Percentiles rank a stretch among this genome's conserved stretches.
phyloP scores from a whole-genome alignment of 2,888 invertebrate species.

The Coelopa pilipes region DNA sequence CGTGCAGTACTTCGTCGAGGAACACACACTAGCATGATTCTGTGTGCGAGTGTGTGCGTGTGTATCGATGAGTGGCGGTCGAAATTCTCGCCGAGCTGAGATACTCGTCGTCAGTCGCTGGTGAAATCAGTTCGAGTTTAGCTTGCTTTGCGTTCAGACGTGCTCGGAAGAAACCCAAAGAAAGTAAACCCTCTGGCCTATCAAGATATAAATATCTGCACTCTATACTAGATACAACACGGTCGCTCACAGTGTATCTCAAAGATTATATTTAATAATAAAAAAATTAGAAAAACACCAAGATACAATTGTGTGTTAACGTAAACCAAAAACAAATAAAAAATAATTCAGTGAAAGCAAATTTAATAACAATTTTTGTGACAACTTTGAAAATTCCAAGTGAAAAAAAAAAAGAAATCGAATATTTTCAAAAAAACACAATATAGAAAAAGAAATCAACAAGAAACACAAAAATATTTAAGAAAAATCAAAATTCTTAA shows the following conservation, averaged over 20 bases:
- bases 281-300: slow-evolving; percentile 33
- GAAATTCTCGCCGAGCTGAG: slow-evolving; percentile 49
- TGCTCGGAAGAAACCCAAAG: slow-evolving; percentile 53
- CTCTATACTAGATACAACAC: slow-evolving; percentile 23
- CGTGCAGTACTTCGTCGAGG: slow-evolving; percentile 47
- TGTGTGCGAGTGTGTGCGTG: slow-evolving; percentile 34
- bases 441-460: slow-evolving; percentile 4
- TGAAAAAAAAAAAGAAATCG: slow-evolving; percentile 18
- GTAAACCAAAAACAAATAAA: slow-evolving; percentile 7
- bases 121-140: slow-evolving; percentile 64
- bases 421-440: slow-evolving; percentile 18
- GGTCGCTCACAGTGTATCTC: not conserved
- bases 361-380: too few species aligned
- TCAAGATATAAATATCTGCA: not conserved
- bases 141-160: slow-evolving; percentile 62
- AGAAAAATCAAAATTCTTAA: not conserved
- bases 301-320: not conserved
- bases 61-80: not conserved
- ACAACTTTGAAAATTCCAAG: not conserved
- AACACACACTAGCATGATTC: not conserved
- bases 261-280: not conserved
- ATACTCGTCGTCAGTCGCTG: slow-evolving; percentile 41
- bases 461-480: slow-evolving; percentile 21
- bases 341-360: not conserved
- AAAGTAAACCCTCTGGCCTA: slow-evolving; percentile 31